Evolutionary conservation across 2,888 invertebrate genomes (phyloP).

Genomic region (Nesidiocoris tenuis): DNA sequence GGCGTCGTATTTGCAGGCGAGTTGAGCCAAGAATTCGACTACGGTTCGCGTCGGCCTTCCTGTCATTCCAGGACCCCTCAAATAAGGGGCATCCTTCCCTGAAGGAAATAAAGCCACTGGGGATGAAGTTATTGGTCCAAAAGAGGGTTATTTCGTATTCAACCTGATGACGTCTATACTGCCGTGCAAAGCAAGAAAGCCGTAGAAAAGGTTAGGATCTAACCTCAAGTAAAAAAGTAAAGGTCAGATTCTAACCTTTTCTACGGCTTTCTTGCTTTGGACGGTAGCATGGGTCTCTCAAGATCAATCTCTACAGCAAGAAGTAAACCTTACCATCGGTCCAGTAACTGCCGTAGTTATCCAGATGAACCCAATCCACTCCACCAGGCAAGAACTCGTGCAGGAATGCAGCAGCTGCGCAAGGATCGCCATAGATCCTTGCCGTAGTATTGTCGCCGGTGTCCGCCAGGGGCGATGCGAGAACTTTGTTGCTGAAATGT

Average conservation of each 20-base stretch:
- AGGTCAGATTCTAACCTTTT: too few species aligned
- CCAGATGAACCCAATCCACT: conserved; percentile 76
- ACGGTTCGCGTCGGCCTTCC: conserved; percentile 73
- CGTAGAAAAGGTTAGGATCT: too few species aligned
- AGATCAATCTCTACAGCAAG: too few species aligned
- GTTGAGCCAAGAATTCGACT: conserved; percentile 68
- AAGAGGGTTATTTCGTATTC: too few species aligned
- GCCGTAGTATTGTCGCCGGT: conserved; percentile 35
- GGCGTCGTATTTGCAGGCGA: conserved; percentile 45
- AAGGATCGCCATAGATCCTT: conserved; percentile 57
- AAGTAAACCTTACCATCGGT: conserved; percentile 27
- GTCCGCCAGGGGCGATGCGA: conserved; percentile 39
- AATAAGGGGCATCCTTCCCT: conserved; percentile 56
- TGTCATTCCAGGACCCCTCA: conserved; percentile 65
- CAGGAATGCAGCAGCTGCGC: conserved; percentile 77
- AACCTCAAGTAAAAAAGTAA: too few species aligned
- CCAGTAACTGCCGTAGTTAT: conserved; percentile 69
- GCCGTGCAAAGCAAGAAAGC: too few species aligned
- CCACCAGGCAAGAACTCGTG: conserved; percentile 66
- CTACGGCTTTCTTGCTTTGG: too few species aligned
- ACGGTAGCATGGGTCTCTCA: too few species aligned
- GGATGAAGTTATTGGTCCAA: not conserved
- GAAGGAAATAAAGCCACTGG: not conserved
- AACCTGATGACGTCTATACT: too few species aligned
- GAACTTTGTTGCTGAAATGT: conserved; percentile 33